phyloP scores from a whole-genome alignment of 2,888 invertebrate genomes.

The Agelastica alni region DNA sequence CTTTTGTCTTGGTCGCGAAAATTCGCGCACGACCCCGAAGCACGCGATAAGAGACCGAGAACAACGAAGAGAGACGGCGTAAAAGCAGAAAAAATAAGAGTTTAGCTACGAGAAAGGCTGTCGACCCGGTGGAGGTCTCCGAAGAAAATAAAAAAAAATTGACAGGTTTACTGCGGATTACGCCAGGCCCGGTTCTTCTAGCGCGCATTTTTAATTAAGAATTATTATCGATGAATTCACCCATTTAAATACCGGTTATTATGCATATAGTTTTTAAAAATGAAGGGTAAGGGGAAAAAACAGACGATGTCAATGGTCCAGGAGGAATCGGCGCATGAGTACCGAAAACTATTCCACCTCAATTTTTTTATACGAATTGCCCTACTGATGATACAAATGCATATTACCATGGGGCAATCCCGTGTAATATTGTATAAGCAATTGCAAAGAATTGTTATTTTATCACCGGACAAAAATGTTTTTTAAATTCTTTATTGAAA shows the following conservation, averaged over 20 bases:
- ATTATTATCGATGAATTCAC: background rate
- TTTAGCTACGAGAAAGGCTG: conserved; percentile 12
- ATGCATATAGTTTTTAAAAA: too few species aligned
- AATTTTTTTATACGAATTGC: too few species aligned
- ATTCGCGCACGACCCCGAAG: background rate
- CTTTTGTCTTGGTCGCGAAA: background rate
- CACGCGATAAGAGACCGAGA: background rate
- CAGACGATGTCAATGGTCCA: too few species aligned
- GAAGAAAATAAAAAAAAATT: conserved; percentile 18
- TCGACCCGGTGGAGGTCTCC: conserved; percentile 16
- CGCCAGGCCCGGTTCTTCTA: background rate
- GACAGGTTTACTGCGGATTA: conserved; percentile 7
- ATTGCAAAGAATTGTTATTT: too few species aligned
- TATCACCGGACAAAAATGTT: too few species aligned
- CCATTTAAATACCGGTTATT: background rate
- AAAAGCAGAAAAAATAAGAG: conserved; percentile 1
- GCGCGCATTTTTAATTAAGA: conserved; percentile 3
- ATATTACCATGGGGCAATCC: too few species aligned
- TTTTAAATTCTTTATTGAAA: too few species aligned
- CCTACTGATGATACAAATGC: too few species aligned
- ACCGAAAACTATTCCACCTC: too few species aligned
- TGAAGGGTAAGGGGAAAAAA: too few species aligned
- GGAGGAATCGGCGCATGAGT: too few species aligned
- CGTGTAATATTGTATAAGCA: too few species aligned
- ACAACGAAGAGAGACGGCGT: background rate